Conservation (phyloP, 2,797 vertebrate genomes). For the Glyptemys insculpta region DNA sequence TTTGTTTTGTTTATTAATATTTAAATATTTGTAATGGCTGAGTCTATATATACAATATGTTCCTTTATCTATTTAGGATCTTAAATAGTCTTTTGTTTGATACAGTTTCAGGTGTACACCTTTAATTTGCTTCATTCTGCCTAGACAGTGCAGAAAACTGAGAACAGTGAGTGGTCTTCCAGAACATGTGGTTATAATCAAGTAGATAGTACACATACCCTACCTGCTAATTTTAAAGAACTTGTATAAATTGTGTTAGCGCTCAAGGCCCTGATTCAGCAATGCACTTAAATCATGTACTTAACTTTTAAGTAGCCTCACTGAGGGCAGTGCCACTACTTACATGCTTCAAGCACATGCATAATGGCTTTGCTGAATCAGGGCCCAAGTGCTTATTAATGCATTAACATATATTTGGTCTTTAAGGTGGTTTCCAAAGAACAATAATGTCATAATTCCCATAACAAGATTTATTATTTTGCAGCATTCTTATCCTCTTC, state of each 20-base stretch:
- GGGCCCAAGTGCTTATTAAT: neutral
- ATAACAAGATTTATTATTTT: neutral
- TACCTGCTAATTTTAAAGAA: neutral
- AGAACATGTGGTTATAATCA: neutral
- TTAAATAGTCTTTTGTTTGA: accelerated
- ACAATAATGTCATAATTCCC: accelerated
- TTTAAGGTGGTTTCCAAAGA: neutral
- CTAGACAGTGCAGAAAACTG: neutral
- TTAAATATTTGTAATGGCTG: accelerated
- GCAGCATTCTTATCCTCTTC: neutral
- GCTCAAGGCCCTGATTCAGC: neutral
- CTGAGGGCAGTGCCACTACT: neutral
- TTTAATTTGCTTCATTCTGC: neutral
- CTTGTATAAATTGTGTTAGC: neutral
- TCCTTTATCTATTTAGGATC: accelerated
- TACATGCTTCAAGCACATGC: neutral
- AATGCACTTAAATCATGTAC: neutral
- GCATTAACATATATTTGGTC: neutral
- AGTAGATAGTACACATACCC: neutral
- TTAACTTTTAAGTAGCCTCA: neutral
- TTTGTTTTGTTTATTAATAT: neutral
- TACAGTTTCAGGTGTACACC: accelerated
- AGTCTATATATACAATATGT: neutral
- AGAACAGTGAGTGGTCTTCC: neutral
- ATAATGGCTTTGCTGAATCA: neutral